Conservation (phyloP, 2,888 invertebrate species). For the Lepeophtheirus nordmannii region DNA sequence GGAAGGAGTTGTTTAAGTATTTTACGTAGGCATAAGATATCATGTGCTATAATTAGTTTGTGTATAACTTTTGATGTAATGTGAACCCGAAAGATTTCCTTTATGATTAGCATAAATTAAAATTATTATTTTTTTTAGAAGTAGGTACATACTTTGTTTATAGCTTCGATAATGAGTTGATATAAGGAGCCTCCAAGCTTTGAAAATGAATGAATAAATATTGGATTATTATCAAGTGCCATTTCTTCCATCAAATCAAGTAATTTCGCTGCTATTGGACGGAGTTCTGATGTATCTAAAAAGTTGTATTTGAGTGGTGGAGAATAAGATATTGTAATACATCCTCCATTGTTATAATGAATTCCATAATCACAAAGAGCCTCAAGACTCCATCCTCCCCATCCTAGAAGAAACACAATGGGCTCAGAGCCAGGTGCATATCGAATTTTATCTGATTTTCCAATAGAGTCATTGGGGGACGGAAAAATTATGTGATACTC, state of each 20-base stretch:
- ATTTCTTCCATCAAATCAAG: slow-evolving; percentile 49
- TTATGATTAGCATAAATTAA: no score
- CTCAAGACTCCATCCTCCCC: slow-evolving; percentile 63
- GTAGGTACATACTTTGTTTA: background rate
- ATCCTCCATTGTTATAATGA: slow-evolving; percentile 56
- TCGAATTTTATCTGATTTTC: background rate
- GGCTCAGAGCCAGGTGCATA: slow-evolving; percentile 37
- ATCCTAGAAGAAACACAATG: slow-evolving; percentile 54
- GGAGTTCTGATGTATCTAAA: slow-evolving; percentile 46
- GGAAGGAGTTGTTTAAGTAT: no score
- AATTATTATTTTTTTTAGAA: no score
- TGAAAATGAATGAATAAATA: slow-evolving; percentile 57
- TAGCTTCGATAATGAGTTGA: slow-evolving; percentile 42
- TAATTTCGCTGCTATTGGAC: slow-evolving; percentile 46
- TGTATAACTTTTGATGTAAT: no score
- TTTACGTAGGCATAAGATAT: no score
- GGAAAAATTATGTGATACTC: slow-evolving; percentile 5
- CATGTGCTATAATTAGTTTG: no score
- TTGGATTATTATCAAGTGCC: slow-evolving; percentile 51
- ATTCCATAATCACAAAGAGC: slow-evolving; percentile 60
- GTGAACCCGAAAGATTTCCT: no score
- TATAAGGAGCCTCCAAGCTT: slow-evolving; percentile 59
- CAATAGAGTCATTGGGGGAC: background rate
- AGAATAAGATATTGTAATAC: slow-evolving; percentile 54
- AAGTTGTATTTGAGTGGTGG: slow-evolving; percentile 51